Conservation (phyloP, 2,113 vertebrate species). For the Pteropus alecto region DNA sequence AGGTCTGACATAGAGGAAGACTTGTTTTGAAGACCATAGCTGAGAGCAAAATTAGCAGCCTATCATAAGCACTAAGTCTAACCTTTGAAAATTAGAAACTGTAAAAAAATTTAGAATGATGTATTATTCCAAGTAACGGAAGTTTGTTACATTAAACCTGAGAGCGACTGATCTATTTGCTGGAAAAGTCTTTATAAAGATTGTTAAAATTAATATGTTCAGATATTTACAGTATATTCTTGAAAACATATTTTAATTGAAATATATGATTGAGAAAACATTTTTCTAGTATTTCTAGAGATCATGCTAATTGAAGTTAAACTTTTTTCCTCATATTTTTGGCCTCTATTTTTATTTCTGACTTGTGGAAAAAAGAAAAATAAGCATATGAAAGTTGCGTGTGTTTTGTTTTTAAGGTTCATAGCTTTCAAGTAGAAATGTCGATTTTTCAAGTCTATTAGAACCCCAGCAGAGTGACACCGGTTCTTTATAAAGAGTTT, state of each 20-base stretch:
- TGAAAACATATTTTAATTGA: neutral
- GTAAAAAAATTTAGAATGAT: neutral
- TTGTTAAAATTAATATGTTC: neutral
- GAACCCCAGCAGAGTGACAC: constrained; percentile 4
- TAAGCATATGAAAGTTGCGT: neutral
- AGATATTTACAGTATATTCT: neutral
- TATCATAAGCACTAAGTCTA: neutral
- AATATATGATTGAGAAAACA: neutral
- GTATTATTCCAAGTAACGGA: neutral
- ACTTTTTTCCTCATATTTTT: neutral
- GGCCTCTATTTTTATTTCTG: constrained; percentile 48
- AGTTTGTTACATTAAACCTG: neutral
- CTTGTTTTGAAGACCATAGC: neutral
- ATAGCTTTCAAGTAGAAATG: constrained; percentile 48
- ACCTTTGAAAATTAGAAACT: neutral
- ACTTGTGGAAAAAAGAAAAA: neutral
- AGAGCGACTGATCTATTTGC: neutral
- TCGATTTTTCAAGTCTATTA: constrained; percentile 62
- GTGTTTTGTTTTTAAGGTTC: constrained; percentile 50
- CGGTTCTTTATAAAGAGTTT: constrained; percentile 28
- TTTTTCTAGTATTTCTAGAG: neutral
- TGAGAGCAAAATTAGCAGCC: neutral
- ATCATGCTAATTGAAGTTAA: constrained; percentile 37
- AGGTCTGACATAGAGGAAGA: neutral
- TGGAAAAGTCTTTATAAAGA: constrained; percentile 10